Conservation (phyloP, 2,888 invertebrate genomes). For the Archaeoteleia sp. region DNA sequence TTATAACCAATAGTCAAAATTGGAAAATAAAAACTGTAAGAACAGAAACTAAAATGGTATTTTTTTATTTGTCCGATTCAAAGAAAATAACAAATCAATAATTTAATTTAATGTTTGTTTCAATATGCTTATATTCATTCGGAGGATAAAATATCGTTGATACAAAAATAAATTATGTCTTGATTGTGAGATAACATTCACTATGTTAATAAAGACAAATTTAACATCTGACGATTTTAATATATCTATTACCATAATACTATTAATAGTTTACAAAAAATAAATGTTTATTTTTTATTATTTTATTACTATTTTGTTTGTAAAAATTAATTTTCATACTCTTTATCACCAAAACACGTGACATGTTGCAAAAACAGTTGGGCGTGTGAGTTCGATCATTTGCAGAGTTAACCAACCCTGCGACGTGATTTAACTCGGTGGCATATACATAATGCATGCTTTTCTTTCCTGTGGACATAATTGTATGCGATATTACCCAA, state of each 20-base stretch:
- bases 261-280: too few species aligned
- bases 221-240: too few species aligned
- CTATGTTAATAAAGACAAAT: too few species aligned
- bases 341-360: conserved; percentile 29
- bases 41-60: too few species aligned
- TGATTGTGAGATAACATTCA: too few species aligned
- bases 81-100: neutral
- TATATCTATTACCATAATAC: too few species aligned
- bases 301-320: neutral
- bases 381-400: conserved; percentile 60
- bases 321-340: conserved; percentile 2
- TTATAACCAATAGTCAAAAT: conserved; percentile 39
- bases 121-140: too few species aligned
- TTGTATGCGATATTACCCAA: conserved; percentile 73
- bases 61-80: too few species aligned
- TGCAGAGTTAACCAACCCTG: conserved; percentile 73
- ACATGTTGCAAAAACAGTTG: conserved; percentile 29
- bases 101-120: neutral
- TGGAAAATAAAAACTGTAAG: too few species aligned
- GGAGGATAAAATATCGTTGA: too few species aligned
- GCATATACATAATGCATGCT: conserved; percentile 70
- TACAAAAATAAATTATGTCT: too few species aligned
- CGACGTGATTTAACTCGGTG: conserved; percentile 67
- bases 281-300: too few species aligned
- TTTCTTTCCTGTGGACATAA: conserved; percentile 69